A percentile compares a stretch with the other conserved stretches of the same genome.
These are phyloP conservation scores for Heliocidaris erythrogramma DNA, from an alignment of 35 echinoderm and acorn worm genomes.

Conservation along the genomic window DNA sequence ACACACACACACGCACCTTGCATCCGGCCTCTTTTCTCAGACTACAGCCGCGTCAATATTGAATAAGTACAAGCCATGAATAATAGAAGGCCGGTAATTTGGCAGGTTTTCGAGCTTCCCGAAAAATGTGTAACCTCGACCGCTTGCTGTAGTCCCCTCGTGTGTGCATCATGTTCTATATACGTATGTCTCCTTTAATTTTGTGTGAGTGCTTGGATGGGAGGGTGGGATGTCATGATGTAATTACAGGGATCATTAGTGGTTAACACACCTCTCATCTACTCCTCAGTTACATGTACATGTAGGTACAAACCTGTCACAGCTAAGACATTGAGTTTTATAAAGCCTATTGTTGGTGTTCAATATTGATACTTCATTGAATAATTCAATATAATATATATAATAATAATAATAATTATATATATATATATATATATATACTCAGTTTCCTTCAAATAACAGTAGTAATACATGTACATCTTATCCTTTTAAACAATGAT, in stretches of 20 bases:
- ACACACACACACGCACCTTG: neutral
- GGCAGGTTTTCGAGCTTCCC: conserved; percentile 38
- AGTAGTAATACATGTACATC: neutral
- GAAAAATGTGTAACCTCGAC: conserved; percentile 34
- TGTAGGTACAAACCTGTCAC: neutral
- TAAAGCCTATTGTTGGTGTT: too few species aligned
- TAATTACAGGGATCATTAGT: conserved; percentile 18
- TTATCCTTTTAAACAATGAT: neutral
- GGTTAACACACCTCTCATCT: neutral
- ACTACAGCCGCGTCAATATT: conserved; percentile 38
- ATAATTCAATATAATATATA: too few species aligned
- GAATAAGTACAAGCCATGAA: conserved; percentile 36
- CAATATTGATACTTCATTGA: too few species aligned
- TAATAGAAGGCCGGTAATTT: conserved; percentile 50
- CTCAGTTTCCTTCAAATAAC: neutral
- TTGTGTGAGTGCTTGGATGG: neutral
- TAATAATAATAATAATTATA: too few species aligned
- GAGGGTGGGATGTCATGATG: neutral
- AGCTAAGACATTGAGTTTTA: neutral
- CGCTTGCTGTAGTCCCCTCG: neutral
- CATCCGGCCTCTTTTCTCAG: conserved; percentile 35
- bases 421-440: too few species aligned
- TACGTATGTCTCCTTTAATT: neutral
- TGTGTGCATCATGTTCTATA: neutral
- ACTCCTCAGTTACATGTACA: neutral